Conservation (phyloP, 2,888 invertebrate genomes). For the Synergus japonicus region DNA sequence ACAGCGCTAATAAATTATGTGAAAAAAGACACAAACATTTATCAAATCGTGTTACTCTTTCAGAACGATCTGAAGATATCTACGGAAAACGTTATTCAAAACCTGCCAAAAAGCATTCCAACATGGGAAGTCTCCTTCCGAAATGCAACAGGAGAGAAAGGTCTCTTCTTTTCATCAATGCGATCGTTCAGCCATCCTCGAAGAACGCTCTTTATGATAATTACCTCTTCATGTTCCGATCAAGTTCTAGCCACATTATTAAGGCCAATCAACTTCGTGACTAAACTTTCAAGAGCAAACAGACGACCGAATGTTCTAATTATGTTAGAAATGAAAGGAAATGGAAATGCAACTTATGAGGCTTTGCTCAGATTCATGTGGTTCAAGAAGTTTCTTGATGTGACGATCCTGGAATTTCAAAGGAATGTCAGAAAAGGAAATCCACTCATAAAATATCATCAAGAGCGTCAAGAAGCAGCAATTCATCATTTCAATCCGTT, state of each 20-base stretch:
- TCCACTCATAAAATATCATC: fast-evolving
- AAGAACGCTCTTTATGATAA: not conserved
- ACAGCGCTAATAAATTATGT: too few relatives aligned
- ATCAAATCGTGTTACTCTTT: too few relatives aligned
- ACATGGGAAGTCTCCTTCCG: too few relatives aligned
- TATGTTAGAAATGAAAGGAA: not conserved
- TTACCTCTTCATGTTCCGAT: not conserved
- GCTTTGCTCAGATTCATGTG: not conserved
- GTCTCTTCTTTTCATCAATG: too few relatives aligned
- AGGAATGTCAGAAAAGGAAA: not conserved
- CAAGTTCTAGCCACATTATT: not conserved
- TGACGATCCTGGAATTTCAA: not conserved
- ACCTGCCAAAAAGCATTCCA: too few relatives aligned
- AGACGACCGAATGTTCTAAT: not conserved
- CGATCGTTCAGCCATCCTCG: not conserved
- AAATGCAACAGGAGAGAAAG: too few relatives aligned
- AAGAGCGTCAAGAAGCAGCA: not conserved
- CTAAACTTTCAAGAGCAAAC: not conserved
- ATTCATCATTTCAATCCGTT: not conserved
- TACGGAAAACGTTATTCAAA: too few relatives aligned
- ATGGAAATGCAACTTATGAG: not conserved
- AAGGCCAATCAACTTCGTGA: not conserved
- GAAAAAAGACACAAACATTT: too few relatives aligned
- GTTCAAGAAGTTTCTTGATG: not conserved
- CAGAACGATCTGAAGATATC: too few relatives aligned